Conservation (phyloP, 2,113 vertebrate species). For the Sinocyclocheilus grahami region DNA sequence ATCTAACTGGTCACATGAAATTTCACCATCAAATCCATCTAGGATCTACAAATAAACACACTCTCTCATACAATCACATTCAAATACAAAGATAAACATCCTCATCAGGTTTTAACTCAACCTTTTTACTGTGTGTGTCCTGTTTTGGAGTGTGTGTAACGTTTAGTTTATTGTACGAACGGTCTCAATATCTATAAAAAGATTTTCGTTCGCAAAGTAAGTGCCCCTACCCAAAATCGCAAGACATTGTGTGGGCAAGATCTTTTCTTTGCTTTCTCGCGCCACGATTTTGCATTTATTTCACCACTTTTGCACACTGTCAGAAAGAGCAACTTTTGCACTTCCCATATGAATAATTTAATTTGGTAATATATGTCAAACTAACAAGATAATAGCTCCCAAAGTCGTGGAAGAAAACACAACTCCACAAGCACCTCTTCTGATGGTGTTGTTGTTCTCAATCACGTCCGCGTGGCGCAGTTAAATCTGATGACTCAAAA, state of each 20-base stretch:
- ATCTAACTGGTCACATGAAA: constrained; percentile 18
- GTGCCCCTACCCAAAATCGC: constrained; percentile 68
- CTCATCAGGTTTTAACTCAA: not conserved
- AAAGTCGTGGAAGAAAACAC: constrained; percentile 75
- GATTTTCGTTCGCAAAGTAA: constrained; percentile 35
- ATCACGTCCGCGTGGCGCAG: constrained; percentile 77
- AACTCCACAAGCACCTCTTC: constrained; percentile 66
- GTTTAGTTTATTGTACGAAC: not conserved
- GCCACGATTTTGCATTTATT: not conserved
- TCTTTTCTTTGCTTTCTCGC: constrained; percentile 54
- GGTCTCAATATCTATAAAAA: not conserved
- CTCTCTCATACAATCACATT: not conserved
- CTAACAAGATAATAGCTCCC: constrained; percentile 24
- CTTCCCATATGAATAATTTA: not conserved
- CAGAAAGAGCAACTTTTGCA: not conserved
- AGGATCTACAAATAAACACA: not conserved
- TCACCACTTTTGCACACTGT: not conserved
- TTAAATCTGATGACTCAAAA: constrained; percentile 68
- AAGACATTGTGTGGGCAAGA: constrained; percentile 55
- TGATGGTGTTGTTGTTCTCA: constrained; percentile 84
- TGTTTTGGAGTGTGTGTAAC: constrained; percentile 7
- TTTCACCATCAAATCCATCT: not conserved
- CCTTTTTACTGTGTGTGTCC: not conserved
- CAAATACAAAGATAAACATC: not conserved
- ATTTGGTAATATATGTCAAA: not conserved